phyloP scores from a whole-genome alignment of 2,113 vertebrate genomes.

The Cyanistes caeruleus region DNA sequence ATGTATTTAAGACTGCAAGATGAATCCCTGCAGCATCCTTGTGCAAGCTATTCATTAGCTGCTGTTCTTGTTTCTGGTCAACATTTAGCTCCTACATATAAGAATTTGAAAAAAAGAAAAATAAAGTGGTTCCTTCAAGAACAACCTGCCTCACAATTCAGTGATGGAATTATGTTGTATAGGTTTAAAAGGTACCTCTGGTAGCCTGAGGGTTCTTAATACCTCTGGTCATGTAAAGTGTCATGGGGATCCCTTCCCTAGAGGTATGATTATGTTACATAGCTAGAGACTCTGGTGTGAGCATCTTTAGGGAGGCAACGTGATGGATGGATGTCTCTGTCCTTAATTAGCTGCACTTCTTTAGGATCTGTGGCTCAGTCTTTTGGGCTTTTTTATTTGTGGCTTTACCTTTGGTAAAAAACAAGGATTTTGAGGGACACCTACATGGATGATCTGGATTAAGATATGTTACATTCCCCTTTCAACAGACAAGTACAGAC shows the following conservation, averaged over 20 bases:
- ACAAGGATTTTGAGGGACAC: neutral
- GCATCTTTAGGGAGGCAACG: neutral
- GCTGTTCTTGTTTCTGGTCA: neutral
- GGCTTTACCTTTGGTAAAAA: neutral
- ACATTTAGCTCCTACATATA: neutral
- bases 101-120: neutral
- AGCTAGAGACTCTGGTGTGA: neutral
- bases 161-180: neutral
- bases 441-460: neutral
- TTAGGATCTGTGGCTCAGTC: neutral
- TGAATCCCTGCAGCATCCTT: neutral
- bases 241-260: neutral
- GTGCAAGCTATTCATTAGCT: neutral
- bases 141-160: neutral
- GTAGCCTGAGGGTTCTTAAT: neutral
- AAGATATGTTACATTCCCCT: neutral
- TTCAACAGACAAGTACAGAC: neutral
- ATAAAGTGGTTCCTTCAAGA: neutral
- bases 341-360: neutral
- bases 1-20: slow-evolving; percentile 8
- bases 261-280: neutral
- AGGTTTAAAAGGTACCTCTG: neutral
- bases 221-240: neutral
- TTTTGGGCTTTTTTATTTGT: neutral
- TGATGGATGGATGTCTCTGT: neutral